phyloP scores from a whole-genome alignment of 2,888 invertebrate genomes.

The Drosophila aldrichi region DNA sequence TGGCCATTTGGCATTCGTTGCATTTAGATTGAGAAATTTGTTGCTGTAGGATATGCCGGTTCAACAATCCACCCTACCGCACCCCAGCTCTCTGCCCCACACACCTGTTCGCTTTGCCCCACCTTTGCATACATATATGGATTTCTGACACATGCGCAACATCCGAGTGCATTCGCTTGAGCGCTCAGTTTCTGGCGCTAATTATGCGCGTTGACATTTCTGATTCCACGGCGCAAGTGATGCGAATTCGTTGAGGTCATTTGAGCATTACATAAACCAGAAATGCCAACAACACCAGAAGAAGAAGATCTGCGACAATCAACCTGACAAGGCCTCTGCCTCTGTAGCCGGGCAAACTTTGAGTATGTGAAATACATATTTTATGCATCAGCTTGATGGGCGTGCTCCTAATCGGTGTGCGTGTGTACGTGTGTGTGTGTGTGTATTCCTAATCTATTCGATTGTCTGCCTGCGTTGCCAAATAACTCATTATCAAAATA shows the following conservation, averaged over 20 bases:
- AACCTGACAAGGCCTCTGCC: slow-evolving; percentile 2
- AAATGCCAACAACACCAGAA: not conserved
- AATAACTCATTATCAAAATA: slow-evolving; percentile 13
- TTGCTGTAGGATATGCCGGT: slow-evolving; percentile 48
- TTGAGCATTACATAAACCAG: slow-evolving; percentile 33
- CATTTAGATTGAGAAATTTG: slow-evolving; percentile 48
- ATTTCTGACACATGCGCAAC: slow-evolving; percentile 11
- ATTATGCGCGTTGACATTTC: slow-evolving; percentile 47
- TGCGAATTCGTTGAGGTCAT: slow-evolving; percentile 33
- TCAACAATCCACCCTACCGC: not conserved
- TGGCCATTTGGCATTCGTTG: slow-evolving; percentile 30
- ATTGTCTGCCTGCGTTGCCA: slow-evolving; percentile 3
- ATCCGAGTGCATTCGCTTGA: slow-evolving; percentile 9
- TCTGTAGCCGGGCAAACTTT: not conserved
- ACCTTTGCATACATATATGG: not conserved
- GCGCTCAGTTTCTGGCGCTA: slow-evolving; percentile 26
- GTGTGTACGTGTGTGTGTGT: not conserved
- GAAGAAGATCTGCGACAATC: slow-evolving; percentile 9
- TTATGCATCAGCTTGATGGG: slow-evolving; percentile 6
- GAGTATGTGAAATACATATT: slow-evolving; percentile 27
- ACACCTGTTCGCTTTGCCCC: not conserved
- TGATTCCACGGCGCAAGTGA: slow-evolving; percentile 13
- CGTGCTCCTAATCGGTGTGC: slow-evolving; percentile 6
- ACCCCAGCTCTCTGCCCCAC: not conserved
- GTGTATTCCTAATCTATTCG: slow-evolving; percentile 5